Conservation (phyloP, 2,113 vertebrate species). For the Nicator chloris region DNA sequence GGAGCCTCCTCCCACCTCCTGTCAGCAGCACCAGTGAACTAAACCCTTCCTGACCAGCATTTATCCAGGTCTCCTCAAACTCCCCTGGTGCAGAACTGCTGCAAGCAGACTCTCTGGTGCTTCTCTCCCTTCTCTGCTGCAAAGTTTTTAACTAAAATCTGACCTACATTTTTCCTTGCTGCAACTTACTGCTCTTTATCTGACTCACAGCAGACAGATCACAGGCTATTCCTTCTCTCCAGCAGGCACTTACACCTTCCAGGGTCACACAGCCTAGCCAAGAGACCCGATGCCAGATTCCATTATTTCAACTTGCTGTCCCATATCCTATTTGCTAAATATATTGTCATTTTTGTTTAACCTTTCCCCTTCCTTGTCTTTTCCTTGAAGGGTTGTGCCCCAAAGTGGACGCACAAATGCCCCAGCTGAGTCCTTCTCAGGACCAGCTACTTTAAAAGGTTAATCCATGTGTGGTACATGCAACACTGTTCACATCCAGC, state of each 20-base stretch:
- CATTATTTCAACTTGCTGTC: not conserved
- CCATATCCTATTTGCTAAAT: not conserved
- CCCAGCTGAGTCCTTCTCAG: not conserved
- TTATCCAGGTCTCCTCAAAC: not conserved
- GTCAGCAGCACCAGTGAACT: not conserved
- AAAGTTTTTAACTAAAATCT: not conserved
- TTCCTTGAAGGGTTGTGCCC: not conserved
- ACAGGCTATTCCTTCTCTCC: not conserved
- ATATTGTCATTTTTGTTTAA: not conserved
- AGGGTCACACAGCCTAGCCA: not conserved
- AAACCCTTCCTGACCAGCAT: not conserved
- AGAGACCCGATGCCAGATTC: not conserved
- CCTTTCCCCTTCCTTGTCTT: not conserved
- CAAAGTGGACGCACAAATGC: not conserved
- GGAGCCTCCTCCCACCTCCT: not conserved
- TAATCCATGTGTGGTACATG: rapidly evolving
- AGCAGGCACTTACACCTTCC: not conserved
- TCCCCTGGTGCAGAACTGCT: not conserved
- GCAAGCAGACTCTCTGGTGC: not conserved
- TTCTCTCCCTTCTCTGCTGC: not conserved
- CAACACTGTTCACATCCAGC: not conserved
- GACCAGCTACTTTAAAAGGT: not conserved
- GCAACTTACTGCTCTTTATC: not conserved
- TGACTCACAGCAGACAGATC: not conserved
- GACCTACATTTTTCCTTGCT: not conserved